Evolutionary conservation across 2,888 invertebrate species (phyloP).

Genomic region (Orgyia antiqua): DNA sequence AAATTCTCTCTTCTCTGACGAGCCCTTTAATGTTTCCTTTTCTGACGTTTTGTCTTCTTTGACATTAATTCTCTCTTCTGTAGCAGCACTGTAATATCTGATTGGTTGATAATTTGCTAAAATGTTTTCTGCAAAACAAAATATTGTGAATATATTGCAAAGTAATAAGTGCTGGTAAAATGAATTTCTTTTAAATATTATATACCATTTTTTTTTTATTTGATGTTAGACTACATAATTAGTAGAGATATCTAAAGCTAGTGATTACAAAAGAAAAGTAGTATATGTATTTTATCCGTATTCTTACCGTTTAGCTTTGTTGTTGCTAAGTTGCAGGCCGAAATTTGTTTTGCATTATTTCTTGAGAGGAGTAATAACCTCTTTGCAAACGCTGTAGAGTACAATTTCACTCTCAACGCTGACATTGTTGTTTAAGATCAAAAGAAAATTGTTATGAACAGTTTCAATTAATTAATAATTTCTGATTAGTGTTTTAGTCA

Average conservation of each 20-base stretch:
- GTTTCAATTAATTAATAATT: background rate
- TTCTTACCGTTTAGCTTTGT: slow-evolving; percentile 23
- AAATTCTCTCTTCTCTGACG: slow-evolving; percentile 90
- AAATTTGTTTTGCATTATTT: slow-evolving; percentile 34
- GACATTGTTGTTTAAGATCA: slow-evolving; percentile 35
- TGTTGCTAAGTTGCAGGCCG: slow-evolving; percentile 20
- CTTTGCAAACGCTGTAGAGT: slow-evolving; percentile 34
- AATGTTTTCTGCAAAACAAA: slow-evolving; percentile 12
- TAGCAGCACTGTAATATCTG: slow-evolving; percentile 38
- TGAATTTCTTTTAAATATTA: too few relatives aligned
- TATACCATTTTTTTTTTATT: too few relatives aligned
- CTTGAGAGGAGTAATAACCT: slow-evolving; percentile 47
- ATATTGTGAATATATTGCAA: background rate
- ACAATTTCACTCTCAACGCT: slow-evolving; percentile 46
- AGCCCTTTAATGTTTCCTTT: slow-evolving; percentile 72
- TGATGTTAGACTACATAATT: too few relatives aligned
- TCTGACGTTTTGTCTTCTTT: slow-evolving; percentile 24
- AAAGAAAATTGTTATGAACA: background rate
- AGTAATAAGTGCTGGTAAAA: too few relatives aligned
- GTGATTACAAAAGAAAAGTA: too few relatives aligned
- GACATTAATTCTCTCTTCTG: slow-evolving; percentile 37
- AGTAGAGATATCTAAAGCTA: too few relatives aligned
- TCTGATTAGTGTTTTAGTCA: background rate
- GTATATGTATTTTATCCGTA: too few relatives aligned
- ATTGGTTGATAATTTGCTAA: slow-evolving; percentile 11